Evolutionary conservation across 2,113 vertebrate genomes (phyloP).

Genomic region (Sebastes fasciatus): DNA sequence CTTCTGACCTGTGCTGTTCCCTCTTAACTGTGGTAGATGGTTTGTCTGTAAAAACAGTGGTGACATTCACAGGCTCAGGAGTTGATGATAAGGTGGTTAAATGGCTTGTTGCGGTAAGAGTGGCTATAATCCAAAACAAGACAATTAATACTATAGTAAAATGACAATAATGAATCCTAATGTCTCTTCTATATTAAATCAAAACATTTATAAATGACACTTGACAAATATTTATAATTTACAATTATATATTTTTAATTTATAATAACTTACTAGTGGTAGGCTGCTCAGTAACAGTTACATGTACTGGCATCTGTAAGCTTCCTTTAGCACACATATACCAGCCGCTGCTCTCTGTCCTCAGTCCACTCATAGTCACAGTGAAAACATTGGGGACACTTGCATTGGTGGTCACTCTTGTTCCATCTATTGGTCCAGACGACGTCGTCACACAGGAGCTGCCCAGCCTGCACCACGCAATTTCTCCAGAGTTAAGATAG

Average conservation of each 20-base stretch:
- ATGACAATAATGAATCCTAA: neutral
- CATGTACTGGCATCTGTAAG: slow-evolving; percentile 59
- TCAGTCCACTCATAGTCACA: slow-evolving; percentile 59
- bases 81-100: no score
- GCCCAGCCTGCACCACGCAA: slow-evolving; percentile 52
- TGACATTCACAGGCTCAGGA: no score
- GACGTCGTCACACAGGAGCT: slow-evolving; percentile 5
- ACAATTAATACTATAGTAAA: neutral
- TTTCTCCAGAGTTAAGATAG: accelerated
- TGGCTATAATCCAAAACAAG: neutral
- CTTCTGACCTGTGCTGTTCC: no score
- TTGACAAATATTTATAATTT: neutral
- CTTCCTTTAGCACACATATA: slow-evolving; percentile 39
- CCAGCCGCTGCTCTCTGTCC: slow-evolving; percentile 36
- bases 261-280: slow-evolving; percentile 18
- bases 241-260: neutral
- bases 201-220: neutral
- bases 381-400: accelerated
- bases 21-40: no score
- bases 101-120: neutral
- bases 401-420: neutral
- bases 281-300: slow-evolving; percentile 20
- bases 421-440: slow-evolving; percentile 15
- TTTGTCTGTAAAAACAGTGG: no score
- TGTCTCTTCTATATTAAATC: neutral